A percentile compares a stretch with the other conserved stretches of the same genome.
phyloP scores from a whole-genome alignment of 2,797 vertebrate species.

The Eidolon dupreanum region DNA sequence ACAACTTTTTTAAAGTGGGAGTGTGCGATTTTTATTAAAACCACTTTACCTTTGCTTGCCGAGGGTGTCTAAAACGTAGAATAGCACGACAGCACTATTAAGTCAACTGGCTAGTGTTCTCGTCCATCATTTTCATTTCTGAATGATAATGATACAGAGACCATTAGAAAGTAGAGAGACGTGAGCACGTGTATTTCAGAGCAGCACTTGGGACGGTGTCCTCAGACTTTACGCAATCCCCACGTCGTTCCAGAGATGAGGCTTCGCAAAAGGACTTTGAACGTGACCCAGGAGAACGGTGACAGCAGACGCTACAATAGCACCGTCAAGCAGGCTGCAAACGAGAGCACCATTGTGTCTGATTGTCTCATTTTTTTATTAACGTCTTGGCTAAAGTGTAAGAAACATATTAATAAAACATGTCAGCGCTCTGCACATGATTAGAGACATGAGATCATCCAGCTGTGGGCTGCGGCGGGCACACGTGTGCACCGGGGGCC shows the following conservation, averaged over 20 bases:
- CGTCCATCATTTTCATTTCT: neutral
- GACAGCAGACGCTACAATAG: rapidly evolving
- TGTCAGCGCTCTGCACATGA: neutral
- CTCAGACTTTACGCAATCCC: neutral
- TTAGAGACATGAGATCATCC: neutral
- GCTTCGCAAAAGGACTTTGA: neutral
- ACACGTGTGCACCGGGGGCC: rapidly evolving
- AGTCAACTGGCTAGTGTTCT: rapidly evolving
- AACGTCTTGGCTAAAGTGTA: neutral
- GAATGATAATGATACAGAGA: neutral
- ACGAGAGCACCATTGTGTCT: too few species aligned
- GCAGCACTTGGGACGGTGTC: rapidly evolving
- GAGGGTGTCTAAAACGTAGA: rapidly evolving
- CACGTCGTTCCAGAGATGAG: neutral
- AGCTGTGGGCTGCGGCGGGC: neutral
- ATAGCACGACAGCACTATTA: rapidly evolving
- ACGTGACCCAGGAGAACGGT: rapidly evolving
- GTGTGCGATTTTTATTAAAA: neutral
- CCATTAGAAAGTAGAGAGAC: neutral
- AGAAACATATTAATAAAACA: neutral
- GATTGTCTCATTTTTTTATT: neutral
- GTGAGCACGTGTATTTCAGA: neutral
- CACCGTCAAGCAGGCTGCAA: too few species aligned
- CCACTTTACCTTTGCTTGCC: neutral
- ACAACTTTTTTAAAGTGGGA: neutral